A percentile compares a stretch with the other conserved stretches of the same genome.
Conservation (phyloP, 1,140 invertebrate species). For the Melanaphis sacchari region DNA sequence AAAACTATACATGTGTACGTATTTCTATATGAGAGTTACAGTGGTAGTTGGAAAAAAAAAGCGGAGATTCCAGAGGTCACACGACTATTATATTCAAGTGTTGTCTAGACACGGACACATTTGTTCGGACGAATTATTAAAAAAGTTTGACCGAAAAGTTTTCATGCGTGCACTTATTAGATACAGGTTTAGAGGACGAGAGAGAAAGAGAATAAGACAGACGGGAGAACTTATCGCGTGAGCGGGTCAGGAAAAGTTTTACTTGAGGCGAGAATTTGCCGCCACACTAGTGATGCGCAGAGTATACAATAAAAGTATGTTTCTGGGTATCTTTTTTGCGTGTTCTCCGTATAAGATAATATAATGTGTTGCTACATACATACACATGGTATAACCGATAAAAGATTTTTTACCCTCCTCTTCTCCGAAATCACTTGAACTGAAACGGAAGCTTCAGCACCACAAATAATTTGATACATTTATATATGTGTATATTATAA, state of each 20-base stretch:
- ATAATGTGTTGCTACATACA: not conserved
- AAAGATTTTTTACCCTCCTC: not conserved
- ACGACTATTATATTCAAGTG: too few relatives aligned
- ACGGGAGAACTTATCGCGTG: not conserved
- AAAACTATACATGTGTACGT: not conserved
- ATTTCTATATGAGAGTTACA: not conserved
- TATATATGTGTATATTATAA: not conserved
- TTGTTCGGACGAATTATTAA: constrained; percentile 47
- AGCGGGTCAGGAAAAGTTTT: not conserved
- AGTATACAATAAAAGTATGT: not conserved
- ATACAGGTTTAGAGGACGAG: not conserved
- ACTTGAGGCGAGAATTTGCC: constrained; percentile 23
- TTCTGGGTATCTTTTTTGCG: constrained; percentile 5
- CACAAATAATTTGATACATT: not conserved
- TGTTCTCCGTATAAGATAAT: not conserved
- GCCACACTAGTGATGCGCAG: not conserved
- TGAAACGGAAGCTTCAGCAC: not conserved
- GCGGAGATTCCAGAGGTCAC: not conserved
- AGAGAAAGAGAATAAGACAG: not conserved
- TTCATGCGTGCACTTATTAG: not conserved
- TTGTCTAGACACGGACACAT: constrained; percentile 34
- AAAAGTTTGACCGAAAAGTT: constrained; percentile 47
- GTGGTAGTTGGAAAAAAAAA: not conserved
- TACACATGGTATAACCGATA: not conserved
- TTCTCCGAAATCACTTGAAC: not conserved